Conservation (phyloP, 1,140 invertebrate genomes). For the Chlorops oryzae region DNA sequence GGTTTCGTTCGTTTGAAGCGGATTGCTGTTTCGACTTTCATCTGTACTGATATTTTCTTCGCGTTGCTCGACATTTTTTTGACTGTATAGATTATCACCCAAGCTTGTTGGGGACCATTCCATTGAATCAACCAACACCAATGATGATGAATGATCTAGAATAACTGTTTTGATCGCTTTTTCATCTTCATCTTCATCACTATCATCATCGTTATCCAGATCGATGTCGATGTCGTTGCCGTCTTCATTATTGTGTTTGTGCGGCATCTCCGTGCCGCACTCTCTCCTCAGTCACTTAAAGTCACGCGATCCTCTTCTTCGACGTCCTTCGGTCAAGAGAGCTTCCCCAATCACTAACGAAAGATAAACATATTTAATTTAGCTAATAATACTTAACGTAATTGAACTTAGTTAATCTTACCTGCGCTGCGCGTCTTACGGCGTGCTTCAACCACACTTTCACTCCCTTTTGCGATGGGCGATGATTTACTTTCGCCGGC, state of each 20-base stretch:
- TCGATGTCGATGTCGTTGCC: slow-evolving; percentile 6
- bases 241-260: not conserved
- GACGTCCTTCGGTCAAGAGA: slow-evolving; percentile 39
- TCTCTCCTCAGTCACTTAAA: slow-evolving; percentile 60
- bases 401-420: slow-evolving; percentile 28
- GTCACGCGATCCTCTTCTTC: slow-evolving; percentile 53
- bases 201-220: slow-evolving; percentile 11
- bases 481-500: slow-evolving; percentile 26
- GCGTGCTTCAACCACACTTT: slow-evolving; percentile 42
- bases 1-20: too few relatives aligned
- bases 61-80: too few relatives aligned
- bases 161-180: too few relatives aligned
- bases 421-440: slow-evolving; percentile 63
- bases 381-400: not conserved
- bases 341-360: slow-evolving; percentile 36
- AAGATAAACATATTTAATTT: not conserved
- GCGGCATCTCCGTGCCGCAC: slow-evolving; percentile 1
- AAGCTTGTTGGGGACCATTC: too few relatives aligned
- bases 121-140: too few relatives aligned
- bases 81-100: too few relatives aligned
- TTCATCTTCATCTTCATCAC: slow-evolving; percentile 16
- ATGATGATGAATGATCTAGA: too few relatives aligned
- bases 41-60: too few relatives aligned
- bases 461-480: slow-evolving; percentile 19
- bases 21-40: too few relatives aligned